Evolutionary conservation across 2,113 vertebrate species (phyloP).

Genomic region (Pygathrix nemaeus): DNA sequence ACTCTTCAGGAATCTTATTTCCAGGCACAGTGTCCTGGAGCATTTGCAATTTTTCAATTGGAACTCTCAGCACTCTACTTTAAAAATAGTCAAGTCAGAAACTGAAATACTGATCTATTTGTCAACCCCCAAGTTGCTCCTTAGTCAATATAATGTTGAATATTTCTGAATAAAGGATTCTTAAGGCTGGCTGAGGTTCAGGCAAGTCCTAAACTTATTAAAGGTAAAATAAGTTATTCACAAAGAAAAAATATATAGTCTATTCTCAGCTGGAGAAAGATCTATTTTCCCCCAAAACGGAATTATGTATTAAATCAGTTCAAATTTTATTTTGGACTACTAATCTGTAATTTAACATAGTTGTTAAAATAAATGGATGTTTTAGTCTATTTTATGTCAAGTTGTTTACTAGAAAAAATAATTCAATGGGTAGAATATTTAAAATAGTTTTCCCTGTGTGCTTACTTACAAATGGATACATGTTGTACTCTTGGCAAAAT

Average conservation of each 20-base stretch:
- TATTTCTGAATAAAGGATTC: conserved; percentile 17
- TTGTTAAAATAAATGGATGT: conserved; percentile 64
- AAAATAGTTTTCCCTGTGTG: conserved; percentile 50
- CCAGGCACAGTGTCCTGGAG: conserved; percentile 45
- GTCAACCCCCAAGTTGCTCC: conserved; percentile 52
- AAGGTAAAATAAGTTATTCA: conserved; percentile 51
- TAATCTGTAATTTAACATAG: conserved; percentile 64
- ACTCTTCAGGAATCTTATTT: conserved; percentile 52
- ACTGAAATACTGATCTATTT: conserved; percentile 62
- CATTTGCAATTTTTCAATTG: conserved; percentile 47
- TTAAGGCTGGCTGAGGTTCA: not conserved
- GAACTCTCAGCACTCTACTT: conserved; percentile 58
- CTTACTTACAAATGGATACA: conserved; percentile 51
- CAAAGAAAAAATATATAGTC: conserved; percentile 6
- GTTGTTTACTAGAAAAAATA: conserved; percentile 63
- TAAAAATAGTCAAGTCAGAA: conserved; percentile 64
- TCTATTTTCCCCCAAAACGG: not conserved
- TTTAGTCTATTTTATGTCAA: conserved; percentile 48
- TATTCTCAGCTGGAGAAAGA: conserved; percentile 27
- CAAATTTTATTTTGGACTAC: conserved; percentile 63
- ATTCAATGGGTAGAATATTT: not conserved
- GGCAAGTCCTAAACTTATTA: conserved; percentile 40
- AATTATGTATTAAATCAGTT: conserved; percentile 65
- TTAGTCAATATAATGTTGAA: conserved; percentile 44
- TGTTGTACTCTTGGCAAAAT: conserved; percentile 36